Percentiles rank a stretch among this genome's conserved stretches.
These are phyloP conservation scores for Osmerus mordax DNA, from an alignment of 2,113 vertebrate species.

Conservation along the genomic window DNA sequence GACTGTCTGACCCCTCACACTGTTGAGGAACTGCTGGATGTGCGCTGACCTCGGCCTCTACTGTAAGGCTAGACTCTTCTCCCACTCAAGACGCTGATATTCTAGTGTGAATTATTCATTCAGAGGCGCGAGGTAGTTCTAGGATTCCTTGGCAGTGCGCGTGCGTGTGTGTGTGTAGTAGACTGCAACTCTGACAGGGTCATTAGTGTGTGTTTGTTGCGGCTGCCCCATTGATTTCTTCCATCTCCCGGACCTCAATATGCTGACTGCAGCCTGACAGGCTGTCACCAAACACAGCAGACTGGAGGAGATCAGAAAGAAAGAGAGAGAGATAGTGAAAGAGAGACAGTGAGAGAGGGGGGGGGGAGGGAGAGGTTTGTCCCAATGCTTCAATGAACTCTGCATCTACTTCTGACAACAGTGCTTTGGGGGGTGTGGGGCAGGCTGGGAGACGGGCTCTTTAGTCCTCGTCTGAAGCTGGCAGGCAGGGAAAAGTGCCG, in stretches of 20 bases:
- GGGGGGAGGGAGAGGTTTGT: too few species aligned
- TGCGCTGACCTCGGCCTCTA: too few species aligned
- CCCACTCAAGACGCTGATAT: background rate
- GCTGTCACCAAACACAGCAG: background rate
- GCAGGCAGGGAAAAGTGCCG: too few species aligned
- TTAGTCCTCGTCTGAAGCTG: too few species aligned
- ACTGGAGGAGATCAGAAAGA: too few species aligned
- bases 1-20: too few species aligned
- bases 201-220: constrained; percentile 6
- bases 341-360: background rate
- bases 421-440: background rate
- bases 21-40: too few species aligned
- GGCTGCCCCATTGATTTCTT: constrained; percentile 5
- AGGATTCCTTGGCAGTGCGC: background rate
- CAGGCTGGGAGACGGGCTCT: too few species aligned
- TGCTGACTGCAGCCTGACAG: background rate
- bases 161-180: constrained; percentile 10
- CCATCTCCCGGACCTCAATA: background rate
- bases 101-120: constrained; percentile 4
- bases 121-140: background rate
- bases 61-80: background rate
- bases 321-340: background rate
- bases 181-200: background rate
- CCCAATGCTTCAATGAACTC: too few species aligned
- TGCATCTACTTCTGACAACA: background rate